phyloP scores from a whole-genome alignment of 2,113 vertebrate species.

The Ellobius talpinus region DNA sequence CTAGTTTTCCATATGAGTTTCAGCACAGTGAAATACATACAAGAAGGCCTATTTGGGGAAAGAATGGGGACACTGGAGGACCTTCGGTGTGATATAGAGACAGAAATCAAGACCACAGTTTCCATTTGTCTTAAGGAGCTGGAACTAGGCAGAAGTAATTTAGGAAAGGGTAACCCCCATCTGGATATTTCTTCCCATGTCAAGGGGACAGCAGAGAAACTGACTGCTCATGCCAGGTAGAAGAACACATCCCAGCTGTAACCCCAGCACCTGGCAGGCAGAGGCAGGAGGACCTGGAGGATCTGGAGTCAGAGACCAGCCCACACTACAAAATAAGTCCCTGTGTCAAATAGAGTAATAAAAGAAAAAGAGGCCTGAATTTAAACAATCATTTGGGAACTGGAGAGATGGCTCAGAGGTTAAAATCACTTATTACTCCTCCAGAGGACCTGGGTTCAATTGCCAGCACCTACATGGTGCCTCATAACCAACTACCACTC shows the following conservation, averaged over 20 bases:
- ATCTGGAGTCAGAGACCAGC: background rate
- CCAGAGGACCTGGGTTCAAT: background rate
- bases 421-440: background rate
- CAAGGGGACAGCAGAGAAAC: background rate
- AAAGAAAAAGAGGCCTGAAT: background rate
- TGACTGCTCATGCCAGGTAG: background rate
- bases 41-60: background rate
- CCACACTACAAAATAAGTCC: background rate
- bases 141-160: background rate
- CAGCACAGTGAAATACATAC: background rate
- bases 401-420: background rate
- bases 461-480: background rate
- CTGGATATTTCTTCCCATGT: background rate
- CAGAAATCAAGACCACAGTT: slow-evolving; percentile 19
- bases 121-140: background rate
- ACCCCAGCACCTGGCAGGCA: background rate
- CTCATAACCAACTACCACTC: background rate
- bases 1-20: background rate
- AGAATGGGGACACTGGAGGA: background rate
- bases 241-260: background rate
- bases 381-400: background rate
- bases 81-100: background rate
- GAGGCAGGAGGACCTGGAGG: background rate
- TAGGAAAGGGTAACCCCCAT: background rate
- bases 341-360: background rate